A percentile compares a stretch with the other conserved stretches of the same genome.
Conservation (phyloP, 2,888 invertebrate species). For the Hipparchia semele region DNA sequence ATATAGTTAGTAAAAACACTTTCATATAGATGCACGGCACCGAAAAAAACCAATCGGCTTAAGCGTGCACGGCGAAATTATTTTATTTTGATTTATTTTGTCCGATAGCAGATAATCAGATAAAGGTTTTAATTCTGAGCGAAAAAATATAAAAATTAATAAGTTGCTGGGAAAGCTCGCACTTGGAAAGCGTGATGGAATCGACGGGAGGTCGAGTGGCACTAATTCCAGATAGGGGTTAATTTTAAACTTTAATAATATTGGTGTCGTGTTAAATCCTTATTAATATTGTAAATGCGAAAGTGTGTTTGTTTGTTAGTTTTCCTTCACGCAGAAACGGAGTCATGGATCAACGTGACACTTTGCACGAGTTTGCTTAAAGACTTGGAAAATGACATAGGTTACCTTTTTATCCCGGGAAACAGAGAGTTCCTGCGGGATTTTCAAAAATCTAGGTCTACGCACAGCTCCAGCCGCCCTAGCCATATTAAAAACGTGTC, state of each 20-base stretch:
- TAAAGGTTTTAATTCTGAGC: conserved; percentile 73
- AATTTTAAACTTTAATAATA: conserved; percentile 30
- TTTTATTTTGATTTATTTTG: conserved; percentile 50
- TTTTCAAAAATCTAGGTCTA: no score
- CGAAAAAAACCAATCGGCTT: conserved; percentile 75
- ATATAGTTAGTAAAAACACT: conserved; percentile 47
- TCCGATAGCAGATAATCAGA: conserved; percentile 77
- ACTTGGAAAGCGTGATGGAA: conserved; percentile 56
- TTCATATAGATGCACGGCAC: conserved; percentile 53
- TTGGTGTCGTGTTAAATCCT: no score
- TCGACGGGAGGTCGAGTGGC: conserved; percentile 39
- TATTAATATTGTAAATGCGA: no score
- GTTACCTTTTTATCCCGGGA: no score
- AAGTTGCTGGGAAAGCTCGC: conserved; percentile 64
- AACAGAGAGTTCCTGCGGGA: no score
- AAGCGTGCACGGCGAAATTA: conserved; percentile 56
- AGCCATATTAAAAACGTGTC: no score
- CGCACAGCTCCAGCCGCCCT: no score
- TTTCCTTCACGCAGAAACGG: no score
- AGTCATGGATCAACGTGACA: no score
- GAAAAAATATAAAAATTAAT: conserved; percentile 57
- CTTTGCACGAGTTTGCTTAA: no score
- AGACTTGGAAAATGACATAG: no score
- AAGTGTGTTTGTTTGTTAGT: no score
- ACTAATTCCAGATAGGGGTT: conserved; percentile 28